phyloP scores from a whole-genome alignment of 2,113 vertebrate species.

The Thalassoma bifasciatum region DNA sequence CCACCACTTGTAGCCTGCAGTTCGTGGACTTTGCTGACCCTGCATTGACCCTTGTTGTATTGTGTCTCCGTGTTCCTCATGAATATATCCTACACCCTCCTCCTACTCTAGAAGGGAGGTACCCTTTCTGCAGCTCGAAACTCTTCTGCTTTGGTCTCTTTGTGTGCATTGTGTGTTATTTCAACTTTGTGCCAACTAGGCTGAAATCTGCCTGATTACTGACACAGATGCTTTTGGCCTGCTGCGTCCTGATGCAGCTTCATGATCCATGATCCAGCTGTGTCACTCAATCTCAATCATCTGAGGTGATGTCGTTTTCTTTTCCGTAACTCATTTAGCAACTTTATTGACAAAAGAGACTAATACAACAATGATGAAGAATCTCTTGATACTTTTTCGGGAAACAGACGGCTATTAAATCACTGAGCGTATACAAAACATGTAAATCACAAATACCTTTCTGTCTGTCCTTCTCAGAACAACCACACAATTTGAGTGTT shows the following conservation, averaged over 20 bases:
- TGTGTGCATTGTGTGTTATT: constrained; percentile 36
- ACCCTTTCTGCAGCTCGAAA: constrained; percentile 34
- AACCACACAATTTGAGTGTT: constrained; percentile 39
- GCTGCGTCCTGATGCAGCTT: background rate
- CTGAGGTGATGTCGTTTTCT: no score
- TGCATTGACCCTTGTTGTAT: constrained; percentile 85
- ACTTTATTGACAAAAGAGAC: no score
- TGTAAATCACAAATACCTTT: constrained; percentile 12
- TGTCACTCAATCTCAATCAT: background rate
- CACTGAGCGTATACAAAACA: background rate
- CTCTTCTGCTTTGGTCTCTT: constrained; percentile 32
- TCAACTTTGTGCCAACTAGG: constrained; percentile 24
- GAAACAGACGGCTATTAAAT: constrained; percentile 4
- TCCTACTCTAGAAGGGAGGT: constrained; percentile 45
- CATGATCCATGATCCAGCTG: background rate
- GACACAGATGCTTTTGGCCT: constrained; percentile 26
- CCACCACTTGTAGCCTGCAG: constrained; percentile 63
- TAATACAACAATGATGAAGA: no score
- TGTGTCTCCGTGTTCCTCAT: constrained; percentile 84
- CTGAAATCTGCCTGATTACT: constrained; percentile 11
- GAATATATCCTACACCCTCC: constrained; percentile 84
- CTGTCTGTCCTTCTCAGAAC: constrained; percentile 19
- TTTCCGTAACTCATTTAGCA: no score
- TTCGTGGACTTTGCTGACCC: constrained; percentile 93
- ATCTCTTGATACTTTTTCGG: no score